Evolutionary conservation across 2,797 vertebrate species (phyloP), one percentile per base, ranked within the genome.

Genomic region (Eurystomus glaucurus): DNA sequence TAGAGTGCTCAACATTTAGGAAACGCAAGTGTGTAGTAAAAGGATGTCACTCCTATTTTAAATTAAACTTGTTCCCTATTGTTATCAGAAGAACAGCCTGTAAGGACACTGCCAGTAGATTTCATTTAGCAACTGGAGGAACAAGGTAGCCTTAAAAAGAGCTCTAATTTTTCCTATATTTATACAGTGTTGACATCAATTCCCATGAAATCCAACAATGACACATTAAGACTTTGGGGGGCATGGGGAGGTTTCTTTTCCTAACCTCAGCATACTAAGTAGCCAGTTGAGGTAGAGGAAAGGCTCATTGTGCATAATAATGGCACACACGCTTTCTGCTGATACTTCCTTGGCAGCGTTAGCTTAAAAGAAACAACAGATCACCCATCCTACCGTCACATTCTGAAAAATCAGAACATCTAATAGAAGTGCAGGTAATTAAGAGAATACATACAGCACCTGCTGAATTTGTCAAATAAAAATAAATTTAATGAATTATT

Each of bases 151-250:
- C 20, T 95, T 72, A 48, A 66, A 86, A 89, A 35, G 64, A 81
- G 69, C 84, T 81, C n/a, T 81, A 84, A 58, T 90, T 95, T 95
- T 62, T 69, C 23, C 33, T 52, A 5, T 72, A 55, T 85, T 72
- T 82, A 23, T 72, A 69, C 12, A 45, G 6, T 7, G 9, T 61
- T 94, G 68, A 48, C 74, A 77, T 90, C 18, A 82, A 65, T 85
- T 88, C 51, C 71, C 71, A 69, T 18, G 20, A 62, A 90, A 65
- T 50, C 15, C 45, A 90, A 31, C n/a, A 78, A 52, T 23, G 37
- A 70, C 51, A 39, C 37, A 20, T 69, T 71, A 93, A 79, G 57
- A 72, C n/a, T 90, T 61, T 19, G 29, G 4, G 25, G 14, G 10
- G 23, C 46, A 29, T 11, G 18, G 7, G n/a, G 23, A 78, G 5